Percentiles rank a stretch among this genome's conserved stretches.
Conservation (phyloP, 2,888 invertebrate species). For the Cephus spinipes region DNA sequence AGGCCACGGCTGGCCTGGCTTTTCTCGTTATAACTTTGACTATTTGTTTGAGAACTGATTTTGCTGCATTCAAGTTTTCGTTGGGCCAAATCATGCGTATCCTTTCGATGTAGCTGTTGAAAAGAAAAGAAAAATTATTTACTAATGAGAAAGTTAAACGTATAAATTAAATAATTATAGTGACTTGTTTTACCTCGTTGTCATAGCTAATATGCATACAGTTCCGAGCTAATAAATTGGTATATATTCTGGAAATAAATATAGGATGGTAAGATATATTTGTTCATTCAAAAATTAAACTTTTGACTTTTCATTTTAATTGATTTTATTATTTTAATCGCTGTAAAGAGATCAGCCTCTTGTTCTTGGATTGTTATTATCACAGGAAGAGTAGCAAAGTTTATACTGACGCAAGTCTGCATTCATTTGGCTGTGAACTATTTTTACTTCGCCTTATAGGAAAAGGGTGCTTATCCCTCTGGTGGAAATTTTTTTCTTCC, state of each 20-base stretch:
- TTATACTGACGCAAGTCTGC: background rate
- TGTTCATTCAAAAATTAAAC: background rate
- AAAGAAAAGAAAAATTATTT: background rate
- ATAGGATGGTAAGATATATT: no score
- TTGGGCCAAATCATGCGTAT: background rate
- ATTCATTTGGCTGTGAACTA: background rate
- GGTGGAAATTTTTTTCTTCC: background rate
- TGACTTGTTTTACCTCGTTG: background rate
- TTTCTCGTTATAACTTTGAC: constrained; percentile 30
- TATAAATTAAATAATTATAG: no score
- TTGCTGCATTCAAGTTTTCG: constrained; percentile 23
- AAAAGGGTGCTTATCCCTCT: background rate
- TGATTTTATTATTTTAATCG: no score
- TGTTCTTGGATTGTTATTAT: background rate
- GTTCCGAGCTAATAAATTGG: background rate
- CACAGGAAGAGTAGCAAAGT: background rate
- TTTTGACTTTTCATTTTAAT: background rate
- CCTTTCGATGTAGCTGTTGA: background rate
- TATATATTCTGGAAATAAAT: background rate
- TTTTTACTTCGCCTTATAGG: background rate
- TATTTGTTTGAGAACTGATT: constrained; percentile 20
- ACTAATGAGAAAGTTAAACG: background rate
- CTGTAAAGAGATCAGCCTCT: background rate
- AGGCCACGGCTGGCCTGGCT: constrained; percentile 44
- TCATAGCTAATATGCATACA: background rate